These are phyloP conservation scores for Troides helena DNA, from an alignment of 2,888 invertebrate genomes.

Conservation along the genomic window DNA sequence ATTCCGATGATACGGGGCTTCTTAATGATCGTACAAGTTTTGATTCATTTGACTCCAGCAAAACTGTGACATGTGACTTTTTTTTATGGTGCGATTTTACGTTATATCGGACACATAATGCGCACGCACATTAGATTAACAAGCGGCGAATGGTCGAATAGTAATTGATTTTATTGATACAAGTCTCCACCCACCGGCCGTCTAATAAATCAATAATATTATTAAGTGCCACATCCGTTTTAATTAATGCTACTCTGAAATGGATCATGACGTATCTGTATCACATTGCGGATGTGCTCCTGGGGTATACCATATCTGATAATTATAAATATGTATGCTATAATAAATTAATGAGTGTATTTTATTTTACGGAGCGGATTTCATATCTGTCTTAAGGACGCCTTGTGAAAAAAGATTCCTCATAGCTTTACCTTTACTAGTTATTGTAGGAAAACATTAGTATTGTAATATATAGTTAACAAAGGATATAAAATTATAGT, in stretches of 20 bases:
- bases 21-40: constrained; percentile 20
- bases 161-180: constrained; percentile 34
- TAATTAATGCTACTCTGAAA: constrained; percentile 51
- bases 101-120: constrained; percentile 2
- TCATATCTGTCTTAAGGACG: neutral
- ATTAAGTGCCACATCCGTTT: constrained; percentile 69
- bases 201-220: constrained; percentile 61
- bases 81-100: constrained; percentile 8
- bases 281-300: constrained; percentile 49
- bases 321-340: constrained; percentile 24
- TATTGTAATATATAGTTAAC: neutral
- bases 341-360: constrained; percentile 17
- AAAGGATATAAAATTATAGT: neutral
- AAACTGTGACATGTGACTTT: constrained; percentile 10
- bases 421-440: neutral
- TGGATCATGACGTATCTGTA: constrained; percentile 39
- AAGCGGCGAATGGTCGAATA: constrained; percentile 28
- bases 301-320: constrained; percentile 25
- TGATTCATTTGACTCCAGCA: constrained; percentile 22
- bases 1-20: constrained; percentile 6
- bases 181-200: constrained; percentile 54
- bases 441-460: neutral
- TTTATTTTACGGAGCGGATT: neutral
- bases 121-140: constrained; percentile 7
- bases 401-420: neutral